Evolutionary conservation across 1,140 invertebrate species (phyloP), one percentile per base, ranked within the genome.

Genomic region (Drosophila seguyi): DNA sequence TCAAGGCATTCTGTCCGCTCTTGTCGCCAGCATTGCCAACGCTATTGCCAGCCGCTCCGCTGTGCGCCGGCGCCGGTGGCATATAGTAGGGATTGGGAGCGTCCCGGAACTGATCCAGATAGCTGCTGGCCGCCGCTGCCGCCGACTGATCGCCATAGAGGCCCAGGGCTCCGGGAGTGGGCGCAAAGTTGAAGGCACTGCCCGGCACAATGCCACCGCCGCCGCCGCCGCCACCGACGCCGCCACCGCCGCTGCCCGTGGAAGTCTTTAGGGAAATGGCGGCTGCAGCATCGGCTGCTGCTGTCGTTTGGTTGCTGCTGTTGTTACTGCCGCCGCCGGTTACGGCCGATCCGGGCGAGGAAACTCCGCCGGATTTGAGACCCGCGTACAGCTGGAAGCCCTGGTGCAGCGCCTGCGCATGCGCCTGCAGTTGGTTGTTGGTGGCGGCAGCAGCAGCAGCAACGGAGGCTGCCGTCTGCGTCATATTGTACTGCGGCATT

Each of bases 161-260:
- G 3, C 93, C 92, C 65, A 95, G 93, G 0, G 90, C 87, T 47
- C 94, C 93, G 5, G 94, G 92, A 0, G 95, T 93, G 8, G 95
- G 93, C 27, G 95, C 95, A 84, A 96, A 96, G 80, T 96, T 96
- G 66, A 96, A 96, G 60, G 95, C 95, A 87, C 95, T 95, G 22
- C 95, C 94, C 1, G 95, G 94, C 53, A 96, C 95, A 75, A 95
- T 94, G 72, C 94, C 94, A 62, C 47, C 47, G 8, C 52, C 22
- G 34, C 94, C 94, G 5, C 45, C 45, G 6, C 45, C 45, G 10
- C 52, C 95, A n/a, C n/a, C n/a, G n/a, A n/a, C 47, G 8, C 52
- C 22, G 34, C 94, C 94, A 8, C 45, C 45, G 6, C 45, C 45
- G 10, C 52, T 55, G 52, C 94, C 95, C 0, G 80, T 72, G 1